Evolutionary conservation across 2,888 invertebrate species (phyloP).

Genomic region (Prenolepis imparis): DNA sequence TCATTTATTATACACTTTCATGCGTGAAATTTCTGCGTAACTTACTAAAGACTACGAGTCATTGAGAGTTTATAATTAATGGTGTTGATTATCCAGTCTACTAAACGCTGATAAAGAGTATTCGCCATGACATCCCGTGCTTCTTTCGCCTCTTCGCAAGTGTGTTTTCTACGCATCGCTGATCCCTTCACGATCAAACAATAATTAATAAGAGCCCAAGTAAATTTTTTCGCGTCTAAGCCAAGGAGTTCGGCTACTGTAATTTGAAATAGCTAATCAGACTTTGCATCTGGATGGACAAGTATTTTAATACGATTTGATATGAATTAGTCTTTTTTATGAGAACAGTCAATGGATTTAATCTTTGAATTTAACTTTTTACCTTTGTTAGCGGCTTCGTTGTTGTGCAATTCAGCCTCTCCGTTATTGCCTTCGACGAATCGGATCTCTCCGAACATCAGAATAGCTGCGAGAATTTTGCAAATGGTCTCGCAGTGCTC

Average conservation of each 20-base stretch:
- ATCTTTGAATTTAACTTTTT: conserved; percentile 44
- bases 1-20: background rate
- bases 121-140: conserved; percentile 95
- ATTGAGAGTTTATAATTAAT: conserved; percentile 95
- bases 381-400: conserved; percentile 90
- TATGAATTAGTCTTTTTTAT: background rate
- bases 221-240: conserved; percentile 93
- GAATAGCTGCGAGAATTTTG: conserved; percentile 91
- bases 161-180: conserved; percentile 90
- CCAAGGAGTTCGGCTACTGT: conserved; percentile 91
- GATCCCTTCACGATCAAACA: conserved; percentile 92
- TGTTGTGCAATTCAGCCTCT: conserved; percentile 91
- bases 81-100: conserved; percentile 95
- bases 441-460: conserved; percentile 92
- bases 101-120: conserved; percentile 93
- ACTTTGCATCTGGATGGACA: background rate
- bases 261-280: conserved; percentile 41
- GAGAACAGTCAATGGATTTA: background rate
- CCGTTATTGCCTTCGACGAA: conserved; percentile 91
- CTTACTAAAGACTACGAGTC: conserved; percentile 95
- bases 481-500: conserved; percentile 91
- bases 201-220: conserved; percentile 95
- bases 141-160: conserved; percentile 93
- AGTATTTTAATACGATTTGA: background rate
- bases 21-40: conserved; percentile 5